phyloP scores from a whole-genome alignment of 2,888 invertebrate genomes.

The Trissoscelio sp. region DNA sequence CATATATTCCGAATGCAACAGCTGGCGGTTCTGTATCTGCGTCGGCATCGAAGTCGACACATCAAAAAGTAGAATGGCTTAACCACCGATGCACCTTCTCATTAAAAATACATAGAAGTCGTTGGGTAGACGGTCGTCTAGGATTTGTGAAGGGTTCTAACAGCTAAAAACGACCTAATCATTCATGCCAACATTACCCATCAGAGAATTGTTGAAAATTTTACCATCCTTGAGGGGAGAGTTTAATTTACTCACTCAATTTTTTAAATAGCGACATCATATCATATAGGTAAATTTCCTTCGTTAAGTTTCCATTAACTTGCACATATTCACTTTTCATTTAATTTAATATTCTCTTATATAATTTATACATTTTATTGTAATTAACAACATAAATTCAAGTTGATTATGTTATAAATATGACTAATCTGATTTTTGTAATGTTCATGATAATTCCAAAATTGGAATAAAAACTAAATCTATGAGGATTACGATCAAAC shows the following conservation, averaged over 20 bases:
- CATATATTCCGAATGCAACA: conserved; percentile 60
- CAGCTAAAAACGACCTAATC: conserved; percentile 46
- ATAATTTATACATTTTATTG: too few species aligned
- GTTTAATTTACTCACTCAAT: conserved; percentile 9
- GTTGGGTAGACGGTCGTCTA: conserved; percentile 55
- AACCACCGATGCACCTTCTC: conserved; percentile 63
- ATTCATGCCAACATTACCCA: conserved; percentile 39
- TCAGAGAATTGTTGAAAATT: conserved; percentile 26
- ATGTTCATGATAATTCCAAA: neutral
- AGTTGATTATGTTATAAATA: too few species aligned
- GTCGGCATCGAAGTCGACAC: conserved; percentile 60
- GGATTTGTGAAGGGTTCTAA: conserved; percentile 48
- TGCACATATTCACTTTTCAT: too few species aligned
- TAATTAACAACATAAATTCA: too few species aligned
- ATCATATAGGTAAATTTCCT: too few species aligned
- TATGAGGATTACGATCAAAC: conserved; percentile 31
- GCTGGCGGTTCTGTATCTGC: conserved; percentile 57
- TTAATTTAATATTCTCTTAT: too few species aligned
- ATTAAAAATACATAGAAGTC: conserved; percentile 63
- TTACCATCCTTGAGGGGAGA: conserved; percentile 4
- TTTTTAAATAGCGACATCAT: conserved; percentile 6
- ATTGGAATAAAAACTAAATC: conserved; percentile 8
- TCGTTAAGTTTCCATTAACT: too few species aligned
- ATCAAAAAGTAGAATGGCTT: conserved; percentile 59
- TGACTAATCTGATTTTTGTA: neutral